phyloP scores from a whole-genome alignment of 2,113 vertebrate genomes.

The Calyptommatus sinebrachiatus region DNA sequence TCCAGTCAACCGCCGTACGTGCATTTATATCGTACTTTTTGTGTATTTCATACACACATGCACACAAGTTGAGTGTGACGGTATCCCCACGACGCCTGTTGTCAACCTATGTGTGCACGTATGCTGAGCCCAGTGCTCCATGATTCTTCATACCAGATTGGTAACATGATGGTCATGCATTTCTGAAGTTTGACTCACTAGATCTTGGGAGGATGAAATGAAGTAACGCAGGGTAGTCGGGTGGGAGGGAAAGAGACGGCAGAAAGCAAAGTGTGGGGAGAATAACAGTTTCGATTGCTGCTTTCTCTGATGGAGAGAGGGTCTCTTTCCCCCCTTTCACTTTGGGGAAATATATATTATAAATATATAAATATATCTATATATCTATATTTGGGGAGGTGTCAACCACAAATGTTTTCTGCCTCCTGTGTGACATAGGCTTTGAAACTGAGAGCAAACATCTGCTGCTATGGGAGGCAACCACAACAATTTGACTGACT shows the following conservation, averaged over 20 bases:
- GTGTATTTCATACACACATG: no score
- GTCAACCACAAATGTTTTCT: neutral
- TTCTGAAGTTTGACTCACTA: slow-evolving; percentile 72
- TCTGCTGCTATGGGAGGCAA: slow-evolving; percentile 44
- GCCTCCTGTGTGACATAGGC: slow-evolving; percentile 28
- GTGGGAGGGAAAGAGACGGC: slow-evolving; percentile 38
- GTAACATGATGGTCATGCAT: slow-evolving; percentile 71
- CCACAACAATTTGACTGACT: slow-evolving; percentile 32
- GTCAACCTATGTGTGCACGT: slow-evolving; percentile 41
- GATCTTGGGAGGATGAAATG: slow-evolving; percentile 63
- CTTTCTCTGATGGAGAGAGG: slow-evolving; percentile 42
- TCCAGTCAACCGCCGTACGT: neutral
- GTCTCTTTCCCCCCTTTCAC: neutral
- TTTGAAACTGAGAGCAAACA: slow-evolving; percentile 28
- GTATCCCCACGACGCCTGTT: neutral
- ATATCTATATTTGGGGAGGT: neutral
- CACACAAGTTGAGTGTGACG: neutral
- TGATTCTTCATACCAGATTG: slow-evolving; percentile 63
- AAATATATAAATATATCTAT: neutral
- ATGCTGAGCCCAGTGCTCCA: slow-evolving; percentile 52
- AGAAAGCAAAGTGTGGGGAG: neutral
- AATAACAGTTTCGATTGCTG: slow-evolving; percentile 52
- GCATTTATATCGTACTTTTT: neutral
- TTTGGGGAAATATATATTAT: neutral
- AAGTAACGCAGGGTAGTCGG: neutral